Evolutionary conservation across 1,140 invertebrate species (phyloP), one percentile per base, ranked within the genome.

Genomic region (Nephila pilipes): DNA sequence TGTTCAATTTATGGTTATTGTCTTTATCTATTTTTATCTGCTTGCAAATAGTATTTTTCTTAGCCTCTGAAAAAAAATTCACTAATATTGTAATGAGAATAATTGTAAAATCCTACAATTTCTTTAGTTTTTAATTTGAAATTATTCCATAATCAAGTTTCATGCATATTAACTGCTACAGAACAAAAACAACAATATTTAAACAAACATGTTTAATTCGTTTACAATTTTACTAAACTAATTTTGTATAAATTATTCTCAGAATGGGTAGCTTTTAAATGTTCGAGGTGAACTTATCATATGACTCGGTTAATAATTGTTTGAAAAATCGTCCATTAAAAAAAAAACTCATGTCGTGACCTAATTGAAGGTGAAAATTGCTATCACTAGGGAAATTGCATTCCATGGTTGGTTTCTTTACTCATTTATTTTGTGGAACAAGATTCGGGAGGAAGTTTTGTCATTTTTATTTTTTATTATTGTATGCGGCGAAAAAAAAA

Each of bases 361-460:
- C 69, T 36, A 75, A 75, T 75, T 75, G 29, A 75, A 75, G 69
- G 32, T 36, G 69, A 75, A 75, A 75, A 75, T 75, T 75, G 69
- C 69, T 75, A 75, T 75, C 69, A 36, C 29, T 32, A 32, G 69
- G 65, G 69, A 75, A 75, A 75, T 75, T 29, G 14, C 25, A 75
- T 75, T 75, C 69, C 32, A 75, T 75, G 69, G 69, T 75, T 75
- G 69, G 69, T 32, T 75, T 75, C 29, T 75, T 75, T 75, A 29
- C 16, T 16, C 25, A 36, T 75, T 75, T 75, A 75, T 75, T 36
- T 75, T 75, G 2, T 36, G 69, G 69, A 75, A 36, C 29, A 18
- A 3, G 69, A 75, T 75, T 75, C 29, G 69, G 16, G 18, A 75
- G 29, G 29, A 75, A 75, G 29, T 75, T 75, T 75, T 36, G 12